These are phyloP conservation scores for Drosophila yakuba DNA, from an alignment of 1,140 invertebrate genomes.

Conservation along the genomic window DNA sequence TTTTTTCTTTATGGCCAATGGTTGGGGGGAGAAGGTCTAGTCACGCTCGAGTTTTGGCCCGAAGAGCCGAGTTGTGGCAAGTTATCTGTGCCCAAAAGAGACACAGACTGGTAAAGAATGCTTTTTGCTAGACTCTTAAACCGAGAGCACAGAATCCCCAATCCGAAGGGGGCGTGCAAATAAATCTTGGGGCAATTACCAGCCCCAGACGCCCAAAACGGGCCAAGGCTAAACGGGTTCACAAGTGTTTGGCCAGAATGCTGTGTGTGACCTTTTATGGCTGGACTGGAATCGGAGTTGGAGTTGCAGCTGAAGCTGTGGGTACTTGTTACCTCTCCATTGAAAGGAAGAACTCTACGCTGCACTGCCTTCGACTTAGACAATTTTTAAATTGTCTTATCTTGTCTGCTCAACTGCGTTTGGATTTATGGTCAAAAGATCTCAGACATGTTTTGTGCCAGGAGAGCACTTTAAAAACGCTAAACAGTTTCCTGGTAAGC, in stretches of 20 bases:
- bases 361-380: conserved; percentile 28
- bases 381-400: conserved; percentile 64
- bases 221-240: conserved; percentile 62
- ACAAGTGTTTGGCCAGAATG: conserved; percentile 61
- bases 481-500: conserved; percentile 64
- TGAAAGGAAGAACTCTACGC: neutral
- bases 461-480: conserved; percentile 58
- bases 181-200: conserved; percentile 79
- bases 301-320: neutral
- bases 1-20: conserved; percentile 45
- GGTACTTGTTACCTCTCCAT: conserved; percentile 6
- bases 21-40: conserved; percentile 47
- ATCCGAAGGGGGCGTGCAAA: conserved; percentile 62
- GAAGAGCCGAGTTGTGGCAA: conserved; percentile 30
- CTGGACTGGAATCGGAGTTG: conserved; percentile 6
- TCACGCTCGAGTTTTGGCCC: conserved; percentile 70
- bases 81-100: conserved; percentile 40
- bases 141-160: conserved; percentile 2
- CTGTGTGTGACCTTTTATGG: conserved; percentile 64
- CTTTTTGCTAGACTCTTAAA: conserved; percentile 21
- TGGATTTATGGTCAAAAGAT: conserved; percentile 62
- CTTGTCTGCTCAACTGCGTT: conserved; percentile 27
- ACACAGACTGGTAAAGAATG: conserved; percentile 39
- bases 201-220: conserved; percentile 50
- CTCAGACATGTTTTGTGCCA: conserved; percentile 48